Percentiles rank a stretch among this genome's conserved stretches.
These are phyloP conservation scores for Netelia virgata DNA, from an alignment of 2,888 invertebrate species.

Conservation along the genomic window DNA sequence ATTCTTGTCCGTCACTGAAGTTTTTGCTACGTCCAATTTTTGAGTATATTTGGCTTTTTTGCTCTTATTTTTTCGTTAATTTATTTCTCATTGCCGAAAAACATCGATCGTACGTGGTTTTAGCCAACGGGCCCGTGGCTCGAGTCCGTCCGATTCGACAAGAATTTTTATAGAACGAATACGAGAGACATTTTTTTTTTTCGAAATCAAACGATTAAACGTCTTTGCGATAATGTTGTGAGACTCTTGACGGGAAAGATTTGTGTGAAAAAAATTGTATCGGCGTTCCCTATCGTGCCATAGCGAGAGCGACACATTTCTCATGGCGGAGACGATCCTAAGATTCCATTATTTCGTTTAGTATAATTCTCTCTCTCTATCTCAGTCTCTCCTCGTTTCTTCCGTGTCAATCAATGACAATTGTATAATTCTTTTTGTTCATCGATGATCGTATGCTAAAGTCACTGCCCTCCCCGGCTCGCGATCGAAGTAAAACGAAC, in stretches of 20 bases:
- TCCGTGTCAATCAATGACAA: background rate
- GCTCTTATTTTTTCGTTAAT: slow-evolving; percentile 17
- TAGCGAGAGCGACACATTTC: slow-evolving; percentile 27
- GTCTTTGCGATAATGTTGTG: no score
- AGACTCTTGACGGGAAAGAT: background rate
- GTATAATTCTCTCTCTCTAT: background rate
- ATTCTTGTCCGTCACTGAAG: no score
- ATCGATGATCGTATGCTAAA: slow-evolving; percentile 64
- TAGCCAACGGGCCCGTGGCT: no score
- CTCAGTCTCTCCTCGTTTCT: no score
- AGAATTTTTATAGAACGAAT: no score
- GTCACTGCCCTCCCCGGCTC: slow-evolving; percentile 70
- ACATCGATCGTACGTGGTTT: background rate
- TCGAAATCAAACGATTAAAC: no score
- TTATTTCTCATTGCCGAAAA: slow-evolving; percentile 9
- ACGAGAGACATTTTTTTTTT: no score
- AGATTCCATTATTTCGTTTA: slow-evolving; percentile 21
- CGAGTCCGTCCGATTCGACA: no score
- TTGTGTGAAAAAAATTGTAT: background rate
- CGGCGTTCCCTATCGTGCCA: slow-evolving; percentile 31
- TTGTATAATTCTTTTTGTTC: slow-evolving; percentile 31
- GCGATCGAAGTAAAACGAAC: slow-evolving; percentile 16
- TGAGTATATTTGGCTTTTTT: background rate
- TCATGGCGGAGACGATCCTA: slow-evolving; percentile 16
- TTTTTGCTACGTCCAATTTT: background rate